Percentiles rank a stretch among this genome's conserved stretches.
Evolutionary conservation across 2,888 invertebrate species (phyloP).

Genomic region (Dioctria linearis): DNA sequence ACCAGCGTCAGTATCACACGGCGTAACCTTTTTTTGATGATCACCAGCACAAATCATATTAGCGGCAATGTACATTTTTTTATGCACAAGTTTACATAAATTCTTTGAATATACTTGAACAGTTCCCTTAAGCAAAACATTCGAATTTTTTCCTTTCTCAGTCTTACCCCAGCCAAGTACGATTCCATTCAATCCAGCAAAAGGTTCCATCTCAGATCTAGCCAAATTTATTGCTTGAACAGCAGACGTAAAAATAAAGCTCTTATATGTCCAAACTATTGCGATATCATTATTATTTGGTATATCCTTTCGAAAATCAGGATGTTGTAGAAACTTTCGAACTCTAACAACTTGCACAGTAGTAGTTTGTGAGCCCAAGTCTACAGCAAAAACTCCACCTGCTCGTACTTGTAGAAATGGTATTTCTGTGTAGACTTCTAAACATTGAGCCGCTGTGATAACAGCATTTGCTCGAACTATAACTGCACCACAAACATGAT

Average conservation of each 20-base stretch:
- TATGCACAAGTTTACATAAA: background rate
- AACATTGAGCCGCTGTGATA: slow-evolving; percentile 20
- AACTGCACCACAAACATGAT: slow-evolving; percentile 12
- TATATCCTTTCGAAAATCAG: background rate
- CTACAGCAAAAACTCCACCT: slow-evolving; percentile 11
- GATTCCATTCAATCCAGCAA: background rate
- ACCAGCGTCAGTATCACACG: slow-evolving; percentile 17
- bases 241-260: slow-evolving; percentile 1
- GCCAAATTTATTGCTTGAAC: slow-evolving; percentile 4
- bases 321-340: background rate
- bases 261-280: slow-evolving; percentile 18
- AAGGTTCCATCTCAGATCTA: background rate
- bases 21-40: background rate
- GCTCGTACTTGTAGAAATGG: slow-evolving; percentile 7
- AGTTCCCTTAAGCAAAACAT: background rate
- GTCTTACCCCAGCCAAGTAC: slow-evolving; percentile 22
- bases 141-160: background rate
- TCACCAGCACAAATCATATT: background rate
- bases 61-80: background rate
- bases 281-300: slow-evolving; percentile 9
- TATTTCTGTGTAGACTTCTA: background rate
- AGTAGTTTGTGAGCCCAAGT: background rate
- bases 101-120: background rate
- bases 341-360: background rate
- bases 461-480: background rate